Conservation (phyloP, 1,140 invertebrate genomes). For the Psix sp. region DNA sequence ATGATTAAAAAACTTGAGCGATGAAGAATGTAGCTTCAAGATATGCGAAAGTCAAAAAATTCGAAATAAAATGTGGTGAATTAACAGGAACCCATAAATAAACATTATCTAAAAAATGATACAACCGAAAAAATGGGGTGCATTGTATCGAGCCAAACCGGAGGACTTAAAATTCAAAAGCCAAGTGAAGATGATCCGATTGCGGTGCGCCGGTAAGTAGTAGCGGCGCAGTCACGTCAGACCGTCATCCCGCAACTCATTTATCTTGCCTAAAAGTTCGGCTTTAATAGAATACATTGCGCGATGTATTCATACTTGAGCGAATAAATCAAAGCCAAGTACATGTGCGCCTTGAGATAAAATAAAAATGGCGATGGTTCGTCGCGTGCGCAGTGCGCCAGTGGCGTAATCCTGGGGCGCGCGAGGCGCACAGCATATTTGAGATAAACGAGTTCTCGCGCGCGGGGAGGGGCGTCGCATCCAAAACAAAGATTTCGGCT, state of each 20-base stretch:
- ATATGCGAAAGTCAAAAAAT: too few relatives aligned
- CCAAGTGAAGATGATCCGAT: conserved; percentile 42
- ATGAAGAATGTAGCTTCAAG: too few relatives aligned
- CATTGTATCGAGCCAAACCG: conserved; percentile 7
- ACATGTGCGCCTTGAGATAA: conserved; percentile 20
- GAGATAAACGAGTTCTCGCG: conserved; percentile 38
- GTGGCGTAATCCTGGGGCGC: conserved; percentile 35
- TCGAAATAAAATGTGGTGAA: too few relatives aligned
- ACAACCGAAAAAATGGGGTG: too few relatives aligned
- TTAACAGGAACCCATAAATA: too few relatives aligned
- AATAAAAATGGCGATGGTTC: conserved; percentile 42
- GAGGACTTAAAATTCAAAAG: conserved; percentile 16
- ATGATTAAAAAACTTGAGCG: too few relatives aligned
- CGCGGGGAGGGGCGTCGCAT: conserved; percentile 56
- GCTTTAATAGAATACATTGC: conserved; percentile 43
- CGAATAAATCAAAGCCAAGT: conserved; percentile 50
- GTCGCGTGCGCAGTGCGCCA: conserved; percentile 64
- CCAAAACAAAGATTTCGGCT: conserved; percentile 74
- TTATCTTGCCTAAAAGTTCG: conserved; percentile 53
- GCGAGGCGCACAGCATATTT: conserved; percentile 35
- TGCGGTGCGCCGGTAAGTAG: conserved; percentile 42
- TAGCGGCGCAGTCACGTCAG: conserved; percentile 39
- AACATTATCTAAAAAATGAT: too few relatives aligned
- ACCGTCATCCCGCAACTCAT: conserved; percentile 43
- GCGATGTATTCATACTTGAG: conserved; percentile 26